Evolutionary conservation across 2,888 invertebrate genomes (phyloP).

Genomic region (Shargacucullia verbasci): DNA sequence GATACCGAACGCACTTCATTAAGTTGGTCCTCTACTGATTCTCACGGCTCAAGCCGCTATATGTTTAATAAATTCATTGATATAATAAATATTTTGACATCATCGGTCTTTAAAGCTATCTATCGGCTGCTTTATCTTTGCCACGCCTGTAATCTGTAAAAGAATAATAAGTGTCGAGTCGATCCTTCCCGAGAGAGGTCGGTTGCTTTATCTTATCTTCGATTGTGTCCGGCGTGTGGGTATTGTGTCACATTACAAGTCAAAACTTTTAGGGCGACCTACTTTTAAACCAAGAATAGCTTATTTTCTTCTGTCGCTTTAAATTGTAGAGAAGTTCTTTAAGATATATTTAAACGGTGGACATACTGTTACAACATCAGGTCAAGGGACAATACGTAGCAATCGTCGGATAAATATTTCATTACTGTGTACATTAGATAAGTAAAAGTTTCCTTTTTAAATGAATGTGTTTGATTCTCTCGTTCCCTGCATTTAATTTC

Average conservation of each 20-base stretch:
- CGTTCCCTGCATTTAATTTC: neutral
- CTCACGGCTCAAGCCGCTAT: constrained; percentile 39
- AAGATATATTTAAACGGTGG: constrained; percentile 16
- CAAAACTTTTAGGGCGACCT: constrained; percentile 20
- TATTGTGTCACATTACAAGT: constrained; percentile 59
- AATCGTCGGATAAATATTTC: neutral
- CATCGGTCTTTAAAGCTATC: constrained; percentile 53
- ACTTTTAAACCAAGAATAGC: constrained; percentile 25
- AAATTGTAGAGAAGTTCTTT: constrained; percentile 20
- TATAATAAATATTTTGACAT: constrained; percentile 77
- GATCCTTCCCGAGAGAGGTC: constrained; percentile 61
- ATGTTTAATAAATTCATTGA: constrained; percentile 64
- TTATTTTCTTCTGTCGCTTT: constrained; percentile 28
- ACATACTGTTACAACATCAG: neutral
- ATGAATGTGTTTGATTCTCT: neutral
- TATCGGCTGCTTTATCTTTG: constrained; percentile 57
- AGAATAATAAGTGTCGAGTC: constrained; percentile 63
- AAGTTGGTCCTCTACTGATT: constrained; percentile 29
- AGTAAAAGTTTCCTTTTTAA: neutral
- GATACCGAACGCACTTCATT: constrained; percentile 19
- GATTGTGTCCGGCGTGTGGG: constrained; percentile 55
- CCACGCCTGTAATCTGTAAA: constrained; percentile 59
- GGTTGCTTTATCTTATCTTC: constrained; percentile 76
- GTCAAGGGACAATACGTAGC: neutral
- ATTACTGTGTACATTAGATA: neutral